Percentiles rank a stretch among this genome's conserved stretches.
phyloP scores from a whole-genome alignment of 2,797 vertebrate species.

The Miopithecus talapoin region DNA sequence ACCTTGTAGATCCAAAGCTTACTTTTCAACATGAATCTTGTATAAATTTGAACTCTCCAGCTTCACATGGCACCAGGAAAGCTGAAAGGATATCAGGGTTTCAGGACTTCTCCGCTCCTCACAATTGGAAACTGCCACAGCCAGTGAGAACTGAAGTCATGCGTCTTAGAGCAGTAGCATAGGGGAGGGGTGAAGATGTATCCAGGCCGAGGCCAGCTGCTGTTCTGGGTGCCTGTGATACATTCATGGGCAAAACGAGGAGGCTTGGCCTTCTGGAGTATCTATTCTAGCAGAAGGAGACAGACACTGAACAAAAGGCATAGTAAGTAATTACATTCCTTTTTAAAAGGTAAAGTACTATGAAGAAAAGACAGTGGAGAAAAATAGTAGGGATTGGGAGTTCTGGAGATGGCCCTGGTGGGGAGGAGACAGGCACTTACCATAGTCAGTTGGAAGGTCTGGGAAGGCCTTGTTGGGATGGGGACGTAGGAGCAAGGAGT shows the following conservation, averaged over 20 bases:
- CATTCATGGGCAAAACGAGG: background rate
- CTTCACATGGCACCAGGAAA: background rate
- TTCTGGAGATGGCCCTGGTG: too few species aligned
- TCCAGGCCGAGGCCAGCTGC: background rate
- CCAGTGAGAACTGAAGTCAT: background rate
- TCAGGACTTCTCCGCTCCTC: background rate
- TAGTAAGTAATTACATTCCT: accelerated
- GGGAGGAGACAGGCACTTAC: background rate
- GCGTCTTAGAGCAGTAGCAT: accelerated
- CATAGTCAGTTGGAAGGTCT: background rate
- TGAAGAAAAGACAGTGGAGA: background rate
- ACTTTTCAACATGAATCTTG: background rate
- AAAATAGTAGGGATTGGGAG: accelerated
- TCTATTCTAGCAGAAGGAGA: background rate
- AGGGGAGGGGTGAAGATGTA: background rate
- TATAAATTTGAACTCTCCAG: background rate
- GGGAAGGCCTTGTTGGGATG: accelerated
- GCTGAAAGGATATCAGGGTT: background rate
- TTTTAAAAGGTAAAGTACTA: background rate
- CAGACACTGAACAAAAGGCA: background rate
- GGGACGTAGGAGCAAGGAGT: background rate
- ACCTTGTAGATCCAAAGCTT: background rate
- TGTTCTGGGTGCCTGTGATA: background rate
- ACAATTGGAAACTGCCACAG: background rate
- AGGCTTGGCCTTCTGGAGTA: background rate